phyloP scores from a whole-genome alignment of 2,113 vertebrate species.

The Verasper variegatus region DNA sequence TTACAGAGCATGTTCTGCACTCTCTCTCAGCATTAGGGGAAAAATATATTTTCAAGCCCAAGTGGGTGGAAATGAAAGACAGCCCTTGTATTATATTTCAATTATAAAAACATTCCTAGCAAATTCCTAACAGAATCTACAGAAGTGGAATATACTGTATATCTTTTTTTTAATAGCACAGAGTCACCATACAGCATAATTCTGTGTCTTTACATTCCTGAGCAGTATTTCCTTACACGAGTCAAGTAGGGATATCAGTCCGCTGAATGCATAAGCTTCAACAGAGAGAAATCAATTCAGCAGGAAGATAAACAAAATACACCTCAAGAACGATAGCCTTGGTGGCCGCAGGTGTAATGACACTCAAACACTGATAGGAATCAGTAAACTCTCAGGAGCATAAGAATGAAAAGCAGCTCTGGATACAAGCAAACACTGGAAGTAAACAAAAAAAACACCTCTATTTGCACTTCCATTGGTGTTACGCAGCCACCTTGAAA shows the following conservation, averaged over 20 bases:
- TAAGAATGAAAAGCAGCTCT: slow-evolving; percentile 44
- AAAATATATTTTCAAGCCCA: slow-evolving; percentile 60
- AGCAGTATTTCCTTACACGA: slow-evolving; percentile 42
- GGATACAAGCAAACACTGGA: slow-evolving; percentile 10
- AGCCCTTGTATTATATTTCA: slow-evolving; percentile 38
- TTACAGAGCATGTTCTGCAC: slow-evolving; percentile 63
- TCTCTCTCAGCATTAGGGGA: slow-evolving; percentile 62
- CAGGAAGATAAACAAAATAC: slow-evolving; percentile 60
- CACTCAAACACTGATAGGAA: slow-evolving; percentile 66
- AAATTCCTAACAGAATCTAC: slow-evolving; percentile 32
- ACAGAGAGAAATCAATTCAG: slow-evolving; percentile 59
- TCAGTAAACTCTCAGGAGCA: slow-evolving; percentile 62
- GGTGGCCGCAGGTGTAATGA: slow-evolving; percentile 54
- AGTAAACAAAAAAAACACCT: background rate
- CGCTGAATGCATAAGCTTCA: slow-evolving; percentile 27
- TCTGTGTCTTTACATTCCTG: slow-evolving; percentile 41
- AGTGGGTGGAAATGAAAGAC: slow-evolving; percentile 44
- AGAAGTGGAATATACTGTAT: background rate
- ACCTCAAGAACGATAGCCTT: slow-evolving; percentile 38
- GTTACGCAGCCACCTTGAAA: slow-evolving; percentile 45
- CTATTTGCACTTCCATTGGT: background rate
- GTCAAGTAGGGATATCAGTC: slow-evolving; percentile 51
- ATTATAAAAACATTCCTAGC: slow-evolving; percentile 36
- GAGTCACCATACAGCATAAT: slow-evolving; percentile 11
- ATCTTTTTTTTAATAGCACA: slow-evolving; percentile 19